Evolutionary conservation across 2,888 invertebrate genomes (phyloP).

Genomic region (Brachypalpus laphriformis): DNA sequence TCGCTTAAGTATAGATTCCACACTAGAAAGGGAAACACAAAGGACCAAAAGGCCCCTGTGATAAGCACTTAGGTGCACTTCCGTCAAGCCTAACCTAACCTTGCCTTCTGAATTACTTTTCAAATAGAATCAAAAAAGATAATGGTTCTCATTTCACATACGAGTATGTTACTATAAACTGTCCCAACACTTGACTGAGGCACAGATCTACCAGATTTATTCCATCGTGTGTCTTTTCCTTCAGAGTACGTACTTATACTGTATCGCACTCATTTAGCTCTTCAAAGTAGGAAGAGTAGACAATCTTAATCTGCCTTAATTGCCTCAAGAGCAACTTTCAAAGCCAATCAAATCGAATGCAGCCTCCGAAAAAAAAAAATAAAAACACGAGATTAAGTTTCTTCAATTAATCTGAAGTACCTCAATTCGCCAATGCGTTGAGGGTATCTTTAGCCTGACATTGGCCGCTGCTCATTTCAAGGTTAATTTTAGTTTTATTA

Average conservation of each 20-base stretch:
- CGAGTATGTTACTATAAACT: no score
- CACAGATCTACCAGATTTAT: no score
- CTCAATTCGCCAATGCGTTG: slow-evolving; percentile 29
- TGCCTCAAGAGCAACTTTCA: slow-evolving; percentile 48
- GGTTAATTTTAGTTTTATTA: slow-evolving; percentile 33
- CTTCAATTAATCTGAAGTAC: slow-evolving; percentile 62
- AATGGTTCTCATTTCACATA: no score
- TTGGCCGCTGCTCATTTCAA: slow-evolving; percentile 56
- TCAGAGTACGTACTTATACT: slow-evolving; percentile 24
- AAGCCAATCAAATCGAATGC: slow-evolving; percentile 48
- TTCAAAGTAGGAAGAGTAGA: slow-evolving; percentile 19
- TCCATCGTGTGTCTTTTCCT: slow-evolving; percentile 16
- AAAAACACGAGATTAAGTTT: slow-evolving; percentile 3
- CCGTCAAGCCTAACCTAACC: no score
- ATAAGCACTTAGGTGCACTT: no score
- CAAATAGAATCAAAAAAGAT: no score
- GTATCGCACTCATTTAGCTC: background rate
- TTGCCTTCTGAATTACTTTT: no score
- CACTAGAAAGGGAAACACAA: no score
- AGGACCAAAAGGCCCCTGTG: no score
- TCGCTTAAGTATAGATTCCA: no score
- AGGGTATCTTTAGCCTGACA: slow-evolving; percentile 28
- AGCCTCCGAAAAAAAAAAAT: slow-evolving; percentile 10
- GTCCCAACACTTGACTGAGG: no score
- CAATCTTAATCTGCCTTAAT: slow-evolving; percentile 58